phyloP scores from a whole-genome alignment of 2,797 vertebrate species.

The Micrastur ruficollis region DNA sequence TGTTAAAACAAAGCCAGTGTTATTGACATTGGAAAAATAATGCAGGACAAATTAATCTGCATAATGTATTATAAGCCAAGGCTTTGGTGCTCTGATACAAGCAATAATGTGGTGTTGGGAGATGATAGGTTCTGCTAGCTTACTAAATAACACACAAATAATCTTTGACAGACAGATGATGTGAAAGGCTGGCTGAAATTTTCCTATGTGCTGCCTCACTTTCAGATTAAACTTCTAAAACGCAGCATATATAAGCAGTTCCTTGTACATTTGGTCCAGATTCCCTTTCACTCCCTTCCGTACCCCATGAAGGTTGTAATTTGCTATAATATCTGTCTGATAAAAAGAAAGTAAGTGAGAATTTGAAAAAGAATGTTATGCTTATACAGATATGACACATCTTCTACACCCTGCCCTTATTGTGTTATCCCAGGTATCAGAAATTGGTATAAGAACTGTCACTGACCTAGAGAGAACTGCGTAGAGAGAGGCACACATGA shows the following conservation, averaged over 20 bases:
- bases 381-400: neutral
- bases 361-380: neutral
- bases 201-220: neutral
- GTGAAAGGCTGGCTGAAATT: neutral
- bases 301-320: neutral
- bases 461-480: neutral
- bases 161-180: neutral
- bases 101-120: neutral
- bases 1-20: neutral
- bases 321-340: neutral
- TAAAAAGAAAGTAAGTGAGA: neutral
- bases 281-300: neutral
- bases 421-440: neutral
- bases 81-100: neutral
- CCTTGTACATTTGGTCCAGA: neutral
- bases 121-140: neutral
- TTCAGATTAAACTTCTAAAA: neutral
- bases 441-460: neutral
- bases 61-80: neutral
- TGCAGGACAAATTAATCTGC: neutral
- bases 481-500: neutral
- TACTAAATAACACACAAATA: neutral
- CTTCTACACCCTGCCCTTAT: neutral
- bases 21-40: neutral
- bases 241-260: neutral